phyloP scores from a whole-genome alignment of 2,797 vertebrate species.

The Eulemur mongoz region DNA sequence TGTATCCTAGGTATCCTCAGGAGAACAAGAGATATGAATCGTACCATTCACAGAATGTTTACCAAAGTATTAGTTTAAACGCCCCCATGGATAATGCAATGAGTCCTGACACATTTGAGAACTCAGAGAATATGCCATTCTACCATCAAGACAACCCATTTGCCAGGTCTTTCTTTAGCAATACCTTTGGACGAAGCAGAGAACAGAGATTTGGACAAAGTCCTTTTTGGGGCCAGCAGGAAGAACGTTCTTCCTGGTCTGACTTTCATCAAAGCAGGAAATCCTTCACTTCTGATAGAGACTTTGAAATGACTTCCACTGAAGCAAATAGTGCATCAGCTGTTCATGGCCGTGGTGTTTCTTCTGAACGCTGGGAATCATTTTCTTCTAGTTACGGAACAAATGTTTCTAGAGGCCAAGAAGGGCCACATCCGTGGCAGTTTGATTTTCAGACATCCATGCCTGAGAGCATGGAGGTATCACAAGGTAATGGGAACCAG shows the following conservation, averaged over 20 bases:
- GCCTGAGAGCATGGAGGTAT: slow-evolving; percentile 69
- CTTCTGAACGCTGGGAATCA: slow-evolving; percentile 41
- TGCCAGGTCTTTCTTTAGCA: slow-evolving; percentile 75
- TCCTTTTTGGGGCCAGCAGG: slow-evolving; percentile 71
- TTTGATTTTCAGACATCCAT: slow-evolving; percentile 54
- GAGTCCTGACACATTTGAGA: slow-evolving; percentile 74
- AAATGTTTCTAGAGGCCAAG: slow-evolving; percentile 42
- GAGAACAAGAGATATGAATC: slow-evolving; percentile 75
- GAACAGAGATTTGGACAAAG: slow-evolving; percentile 71
- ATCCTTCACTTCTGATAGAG: slow-evolving; percentile 70
- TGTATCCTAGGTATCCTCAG: slow-evolving; percentile 68
- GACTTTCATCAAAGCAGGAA: slow-evolving; percentile 77
- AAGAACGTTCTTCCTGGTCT: slow-evolving; percentile 73
- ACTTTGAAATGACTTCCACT: slow-evolving; percentile 76
- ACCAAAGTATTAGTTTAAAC: slow-evolving; percentile 71
- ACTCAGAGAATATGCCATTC: slow-evolving; percentile 83
- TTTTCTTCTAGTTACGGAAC: slow-evolving; percentile 21
- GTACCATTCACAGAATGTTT: slow-evolving; percentile 78
- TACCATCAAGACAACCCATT: slow-evolving; percentile 79
- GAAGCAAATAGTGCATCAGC: slow-evolving; percentile 69
- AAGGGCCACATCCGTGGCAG: slow-evolving; percentile 64
- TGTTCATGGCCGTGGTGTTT: slow-evolving; percentile 13
- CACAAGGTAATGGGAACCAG: slow-evolving; percentile 61
- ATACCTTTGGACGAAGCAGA: slow-evolving; percentile 68
- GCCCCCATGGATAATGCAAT: slow-evolving; percentile 60